Evolutionary conservation across 1,140 invertebrate genomes (phyloP), one percentile per base, ranked within the genome.

Genomic region (Listronotus bonariensis): DNA sequence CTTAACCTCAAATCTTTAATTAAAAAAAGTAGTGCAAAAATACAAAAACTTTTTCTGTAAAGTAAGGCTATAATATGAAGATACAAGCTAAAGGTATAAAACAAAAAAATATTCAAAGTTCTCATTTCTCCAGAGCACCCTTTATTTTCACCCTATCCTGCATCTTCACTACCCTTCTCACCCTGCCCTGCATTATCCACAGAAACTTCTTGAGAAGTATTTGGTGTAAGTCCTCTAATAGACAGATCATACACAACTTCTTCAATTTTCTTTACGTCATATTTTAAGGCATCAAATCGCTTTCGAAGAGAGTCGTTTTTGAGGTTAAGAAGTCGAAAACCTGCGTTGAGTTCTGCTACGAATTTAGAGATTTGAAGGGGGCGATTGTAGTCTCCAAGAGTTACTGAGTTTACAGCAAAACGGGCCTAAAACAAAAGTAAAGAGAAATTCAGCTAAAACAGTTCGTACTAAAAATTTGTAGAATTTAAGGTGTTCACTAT

Each of bases 221-320:
- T 31, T 18, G 52, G 82, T 74, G 85, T 83, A 10, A 96, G 81
- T 0, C 92, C 92, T 53, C 94, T 82, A 68, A 97, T 93, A 63
- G 89, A 90, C 5, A 97, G 81, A 77, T 97, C 95, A 74, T 96
- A 97, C 8, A 97, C 93, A 3, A 97, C 90, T 81, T 97, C 93
- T 76, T 97, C 95, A 31, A 96, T 91, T 80, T 96, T 97, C 78
- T 96, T 96, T 3, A 96, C 87, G 73, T 96, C 92, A 74, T 97
- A 97, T 73, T 97, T 97, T 0, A 97, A 80, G 1, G 84, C 90
- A 81, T 97, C 95, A 76, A 92, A 97, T 54, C 90, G 83, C 77
- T 95, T 96, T 31, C 95, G 82, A 12, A 97, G 80, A 18, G 85
- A 84, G 76, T 97, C 94, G 80, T 97, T 97, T 78, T 97, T 97